phyloP scores from a whole-genome alignment of 2,888 invertebrate species.

The Andrena camellia region DNA sequence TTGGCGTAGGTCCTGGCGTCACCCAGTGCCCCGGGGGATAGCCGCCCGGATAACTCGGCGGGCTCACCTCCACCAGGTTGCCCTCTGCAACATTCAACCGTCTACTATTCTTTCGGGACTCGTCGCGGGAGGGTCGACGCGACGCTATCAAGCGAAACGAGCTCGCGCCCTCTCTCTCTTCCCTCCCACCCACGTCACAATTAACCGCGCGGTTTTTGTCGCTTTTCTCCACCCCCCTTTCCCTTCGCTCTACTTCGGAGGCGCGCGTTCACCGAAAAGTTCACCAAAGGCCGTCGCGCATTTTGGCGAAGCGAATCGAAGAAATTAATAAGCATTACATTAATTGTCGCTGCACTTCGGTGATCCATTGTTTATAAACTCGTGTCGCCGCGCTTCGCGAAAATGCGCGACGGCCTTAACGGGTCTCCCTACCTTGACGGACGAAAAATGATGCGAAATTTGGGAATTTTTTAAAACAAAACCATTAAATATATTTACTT shows the following conservation, averaged over 20 bases:
- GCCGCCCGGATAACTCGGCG: slow-evolving; percentile 82
- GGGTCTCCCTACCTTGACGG: too few species aligned
- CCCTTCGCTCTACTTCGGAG: neutral
- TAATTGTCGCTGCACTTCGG: too few species aligned
- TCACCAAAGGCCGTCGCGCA: neutral
- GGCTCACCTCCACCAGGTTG: slow-evolving; percentile 82
- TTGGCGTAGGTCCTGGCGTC: slow-evolving; percentile 85
- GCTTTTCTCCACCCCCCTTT: neutral
- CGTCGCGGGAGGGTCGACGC: neutral
- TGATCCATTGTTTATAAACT: too few species aligned
- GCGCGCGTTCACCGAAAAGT: neutral
- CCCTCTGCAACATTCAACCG: slow-evolving; percentile 77
- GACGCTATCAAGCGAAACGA: slow-evolving; percentile 12
- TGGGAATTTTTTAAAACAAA: too few species aligned
- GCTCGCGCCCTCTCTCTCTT: neutral
- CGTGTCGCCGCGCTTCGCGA: too few species aligned
- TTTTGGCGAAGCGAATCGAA: too few species aligned
- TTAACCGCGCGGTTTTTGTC: slow-evolving; percentile 15
- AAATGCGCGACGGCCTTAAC: too few species aligned
- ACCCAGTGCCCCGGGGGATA: slow-evolving; percentile 85
- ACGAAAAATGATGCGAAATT: too few species aligned
- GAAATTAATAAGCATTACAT: too few species aligned
- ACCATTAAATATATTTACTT: too few species aligned
- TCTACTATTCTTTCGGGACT: slow-evolving; percentile 18
- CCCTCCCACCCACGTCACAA: neutral